These are phyloP conservation scores for Hippolais icterina DNA, from an alignment of 2,113 vertebrate species.

Conservation along the genomic window DNA sequence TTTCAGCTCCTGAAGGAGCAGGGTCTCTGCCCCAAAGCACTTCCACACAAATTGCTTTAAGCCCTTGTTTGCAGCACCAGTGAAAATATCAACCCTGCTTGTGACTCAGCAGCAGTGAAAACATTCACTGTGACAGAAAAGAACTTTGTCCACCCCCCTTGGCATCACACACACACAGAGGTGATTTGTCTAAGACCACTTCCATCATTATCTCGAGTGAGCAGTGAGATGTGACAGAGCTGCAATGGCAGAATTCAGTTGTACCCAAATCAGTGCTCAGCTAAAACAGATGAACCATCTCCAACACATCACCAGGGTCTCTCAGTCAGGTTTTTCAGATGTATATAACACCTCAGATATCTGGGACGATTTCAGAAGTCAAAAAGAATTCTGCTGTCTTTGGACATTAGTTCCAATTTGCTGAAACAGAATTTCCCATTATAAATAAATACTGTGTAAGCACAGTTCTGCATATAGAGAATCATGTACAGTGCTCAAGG, in stretches of 20 bases:
- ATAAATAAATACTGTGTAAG: neutral
- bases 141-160: neutral
- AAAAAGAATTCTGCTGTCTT: neutral
- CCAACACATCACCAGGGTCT: neutral
- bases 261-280: neutral
- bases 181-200: neutral
- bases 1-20: neutral
- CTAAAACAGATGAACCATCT: neutral
- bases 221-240: neutral
- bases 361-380: neutral
- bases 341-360: rapidly evolving
- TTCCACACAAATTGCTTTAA: neutral
- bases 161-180: neutral
- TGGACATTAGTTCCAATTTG: neutral
- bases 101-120: neutral
- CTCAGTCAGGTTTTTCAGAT: neutral
- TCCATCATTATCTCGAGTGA: neutral
- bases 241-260: neutral
- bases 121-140: neutral
- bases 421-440: neutral
- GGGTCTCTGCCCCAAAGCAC: neutral
- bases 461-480: neutral
- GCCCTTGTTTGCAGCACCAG: neutral
- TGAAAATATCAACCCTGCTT: neutral
- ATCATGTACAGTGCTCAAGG: rapidly evolving